phyloP scores from a whole-genome alignment of 2,113 vertebrate species.

The pig (Sus scrofa) region T2T-Sscrofa CM000826.6:23787501-23788000 shows the following conservation, averaged over 20 bases:
- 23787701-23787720: neutral
- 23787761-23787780: neutral
- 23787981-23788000: conserved; percentile 55
- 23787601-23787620: neutral
- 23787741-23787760: neutral
- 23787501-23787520: neutral
- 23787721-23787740: neutral
- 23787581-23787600: conserved; percentile 1
- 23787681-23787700: neutral
- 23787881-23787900: conserved; percentile 38
- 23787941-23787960: conserved; percentile 47
- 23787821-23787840: conserved; percentile 34
- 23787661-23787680: neutral
- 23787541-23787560: neutral
- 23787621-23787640: neutral
- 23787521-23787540: neutral
- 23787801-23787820: conserved; percentile 27
- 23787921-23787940: conserved; percentile 71
- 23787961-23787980: conserved; percentile 68
- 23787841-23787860: conserved; percentile 63
- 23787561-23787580: neutral
- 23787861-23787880: conserved; percentile 68
- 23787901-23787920: conserved; percentile 68
- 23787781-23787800: conserved; percentile 31
- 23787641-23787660: neutral